phyloP scores from a whole-genome alignment of 2,113 vertebrate species.

The Takifugu bimaculatus region DNA sequence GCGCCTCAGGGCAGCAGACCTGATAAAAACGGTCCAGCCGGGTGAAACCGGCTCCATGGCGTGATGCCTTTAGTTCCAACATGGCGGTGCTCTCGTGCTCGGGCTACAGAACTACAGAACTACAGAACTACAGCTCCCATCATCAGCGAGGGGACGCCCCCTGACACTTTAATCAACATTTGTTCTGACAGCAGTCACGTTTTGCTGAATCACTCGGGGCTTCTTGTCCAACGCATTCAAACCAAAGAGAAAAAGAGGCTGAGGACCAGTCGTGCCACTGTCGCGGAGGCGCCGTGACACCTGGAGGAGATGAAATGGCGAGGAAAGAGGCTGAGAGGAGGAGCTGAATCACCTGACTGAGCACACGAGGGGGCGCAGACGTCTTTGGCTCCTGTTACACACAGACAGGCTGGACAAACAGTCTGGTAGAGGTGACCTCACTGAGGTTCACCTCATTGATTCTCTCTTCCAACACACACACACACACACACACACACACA shows the following conservation, averaged over 20 bases:
- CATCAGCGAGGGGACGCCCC: conserved; percentile 10
- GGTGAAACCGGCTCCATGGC: conserved; percentile 15
- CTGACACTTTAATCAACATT: conserved; percentile 31
- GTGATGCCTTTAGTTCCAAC: conserved; percentile 8
- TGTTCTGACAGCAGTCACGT: conserved; percentile 56
- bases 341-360: conserved; percentile 18
- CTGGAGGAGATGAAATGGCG: conserved; percentile 16
- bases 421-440: conserved; percentile 15
- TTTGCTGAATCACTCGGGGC: conserved; percentile 62
- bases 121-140: conserved; percentile 18
- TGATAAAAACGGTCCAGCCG: conserved; percentile 10
- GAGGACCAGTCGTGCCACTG: conserved; percentile 20
- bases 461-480: background rate
- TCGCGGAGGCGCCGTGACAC: conserved; percentile 33
- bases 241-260: conserved; percentile 19
- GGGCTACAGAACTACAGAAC: background rate
- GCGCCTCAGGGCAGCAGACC: conserved; percentile 27
- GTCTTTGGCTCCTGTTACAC: conserved; percentile 19
- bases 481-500: background rate
- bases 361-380: background rate
- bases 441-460: background rate
- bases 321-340: conserved; percentile 7
- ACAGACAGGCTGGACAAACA: background rate
- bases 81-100: background rate
- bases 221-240: conserved; percentile 1